Base-by-base conservation (phyloP, 2,888 invertebrate genomes). In the Scaptodrosophila latifasciaeformis region DNA sequence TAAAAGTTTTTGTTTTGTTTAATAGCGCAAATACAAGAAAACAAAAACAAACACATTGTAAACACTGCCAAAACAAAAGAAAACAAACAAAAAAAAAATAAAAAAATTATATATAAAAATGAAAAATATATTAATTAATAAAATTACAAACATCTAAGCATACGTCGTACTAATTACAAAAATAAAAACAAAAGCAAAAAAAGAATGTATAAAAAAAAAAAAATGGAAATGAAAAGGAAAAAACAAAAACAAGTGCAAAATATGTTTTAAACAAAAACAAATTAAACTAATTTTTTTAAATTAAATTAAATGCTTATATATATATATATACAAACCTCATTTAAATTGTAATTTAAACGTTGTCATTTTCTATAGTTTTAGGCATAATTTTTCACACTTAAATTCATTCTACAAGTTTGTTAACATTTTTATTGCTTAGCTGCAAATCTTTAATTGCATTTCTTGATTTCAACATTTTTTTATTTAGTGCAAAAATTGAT, bases 61-160 rank as follows among this genome's bases (percentile, higher is more conserved):
- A 71, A 72, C 81, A 79, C 78, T 79, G 82, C 78, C 78, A 81
- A 81, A 81, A 81, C 54, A 58, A 81, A 69, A 59, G 54, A 34
- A 30, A 59, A 61, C 47, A 52, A 46, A 39, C 58, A 54, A 55
- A 47, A 21, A 43, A 44, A 35, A 58, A 39, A 49, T 39, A 50
- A 48, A 42, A 40, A 46, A 44, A 50, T 59, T 43, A 24, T 29
- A 52, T 43, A 47, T 42, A 56, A 46, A 63, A 60, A 52, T 35
- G 51, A 45, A 53, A 30, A 48, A 50, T 50, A 48, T 34, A 19
- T 21, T 55, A 48, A 56, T 50, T 43, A 54, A 59, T 49, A 57
- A 54, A n/a, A 42, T 19, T 48, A 53, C 40, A 53, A 65, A 43
- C 34, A 60, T 54, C 49, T 49, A 39, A 58, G 40, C 12, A 34